Conservation (phyloP, 2,888 invertebrate genomes). For the Acrobasis suavella region DNA sequence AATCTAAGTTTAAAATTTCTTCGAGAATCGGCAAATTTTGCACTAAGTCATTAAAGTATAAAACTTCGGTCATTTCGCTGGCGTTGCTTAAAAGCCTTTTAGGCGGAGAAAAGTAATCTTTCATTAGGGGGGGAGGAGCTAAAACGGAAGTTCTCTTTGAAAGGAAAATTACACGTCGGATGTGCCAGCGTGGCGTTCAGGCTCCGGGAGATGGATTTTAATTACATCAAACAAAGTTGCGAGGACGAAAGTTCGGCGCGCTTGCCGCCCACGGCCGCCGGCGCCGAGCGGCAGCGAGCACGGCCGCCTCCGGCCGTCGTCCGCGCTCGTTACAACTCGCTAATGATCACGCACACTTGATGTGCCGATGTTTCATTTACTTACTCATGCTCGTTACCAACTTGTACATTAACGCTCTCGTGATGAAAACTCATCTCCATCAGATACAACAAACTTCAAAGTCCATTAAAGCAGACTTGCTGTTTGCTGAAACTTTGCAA, state of each 20-base stretch:
- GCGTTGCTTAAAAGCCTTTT: conserved; percentile 83
- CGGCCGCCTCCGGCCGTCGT: conserved; percentile 12
- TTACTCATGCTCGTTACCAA: conserved; percentile 36
- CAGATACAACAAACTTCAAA: conserved; percentile 41
- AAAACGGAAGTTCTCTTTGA: conserved; percentile 82
- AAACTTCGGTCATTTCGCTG: conserved; percentile 81
- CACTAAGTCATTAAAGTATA: conserved; percentile 83
- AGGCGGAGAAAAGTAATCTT: conserved; percentile 81
- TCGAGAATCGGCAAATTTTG: conserved; percentile 80
- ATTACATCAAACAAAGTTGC: conserved; percentile 79
- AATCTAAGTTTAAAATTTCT: conserved; percentile 83
- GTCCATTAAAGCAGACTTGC: conserved; percentile 43
- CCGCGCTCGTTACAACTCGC: conserved; percentile 46
- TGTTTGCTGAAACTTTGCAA: conserved; percentile 31
- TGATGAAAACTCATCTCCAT: conserved; percentile 41
- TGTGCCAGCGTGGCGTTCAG: conserved; percentile 66
- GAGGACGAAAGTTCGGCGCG: conserved; percentile 55
- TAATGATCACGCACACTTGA: conserved; percentile 39
- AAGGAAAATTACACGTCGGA: conserved; percentile 81
- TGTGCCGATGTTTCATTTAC: conserved; percentile 28
- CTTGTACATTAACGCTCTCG: conserved; percentile 38
- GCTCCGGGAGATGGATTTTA: conserved; percentile 74
- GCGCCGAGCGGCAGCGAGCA: conserved; percentile 29
- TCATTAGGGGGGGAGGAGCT: conserved; percentile 80
- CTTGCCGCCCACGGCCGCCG: conserved; percentile 17